These are phyloP conservation scores for Papilio glaucus DNA, from an alignment of 1,140 invertebrate species.

Conservation along the genomic window DNA sequence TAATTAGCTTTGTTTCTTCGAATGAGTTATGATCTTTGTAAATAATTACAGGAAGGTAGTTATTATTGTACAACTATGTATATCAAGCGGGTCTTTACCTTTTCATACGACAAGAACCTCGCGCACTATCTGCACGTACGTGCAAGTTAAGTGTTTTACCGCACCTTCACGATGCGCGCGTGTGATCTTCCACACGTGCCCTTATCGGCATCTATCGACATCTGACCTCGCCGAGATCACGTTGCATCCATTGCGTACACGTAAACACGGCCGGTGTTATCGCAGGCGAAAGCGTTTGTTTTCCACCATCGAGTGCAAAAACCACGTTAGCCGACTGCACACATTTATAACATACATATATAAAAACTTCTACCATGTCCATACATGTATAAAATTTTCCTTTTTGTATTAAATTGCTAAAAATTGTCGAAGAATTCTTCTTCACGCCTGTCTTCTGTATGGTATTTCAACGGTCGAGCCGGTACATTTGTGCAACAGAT, in stretches of 20 bases:
- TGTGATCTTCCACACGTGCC: conserved; percentile 55
- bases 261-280: conserved; percentile 39
- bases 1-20: conserved; percentile 4
- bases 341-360: neutral
- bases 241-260: conserved; percentile 43
- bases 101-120: conserved; percentile 1
- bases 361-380: neutral
- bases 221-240: conserved; percentile 60
- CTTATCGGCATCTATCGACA: conserved; percentile 54
- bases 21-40: neutral
- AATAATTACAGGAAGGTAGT: conserved; percentile 20
- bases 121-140: conserved; percentile 37
- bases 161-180: conserved; percentile 47
- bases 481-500: no score
- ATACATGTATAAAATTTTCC: no score
- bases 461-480: no score
- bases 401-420: no score
- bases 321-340: neutral
- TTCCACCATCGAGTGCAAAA: neutral
- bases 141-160: conserved; percentile 49
- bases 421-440: no score
- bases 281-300: conserved; percentile 20
- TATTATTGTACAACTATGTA: conserved; percentile 9
- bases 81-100: neutral
- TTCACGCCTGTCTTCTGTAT: no score